phyloP scores from a whole-genome alignment of 2,113 vertebrate species.

The Sinocyclocheilus maitianheensis region DNA sequence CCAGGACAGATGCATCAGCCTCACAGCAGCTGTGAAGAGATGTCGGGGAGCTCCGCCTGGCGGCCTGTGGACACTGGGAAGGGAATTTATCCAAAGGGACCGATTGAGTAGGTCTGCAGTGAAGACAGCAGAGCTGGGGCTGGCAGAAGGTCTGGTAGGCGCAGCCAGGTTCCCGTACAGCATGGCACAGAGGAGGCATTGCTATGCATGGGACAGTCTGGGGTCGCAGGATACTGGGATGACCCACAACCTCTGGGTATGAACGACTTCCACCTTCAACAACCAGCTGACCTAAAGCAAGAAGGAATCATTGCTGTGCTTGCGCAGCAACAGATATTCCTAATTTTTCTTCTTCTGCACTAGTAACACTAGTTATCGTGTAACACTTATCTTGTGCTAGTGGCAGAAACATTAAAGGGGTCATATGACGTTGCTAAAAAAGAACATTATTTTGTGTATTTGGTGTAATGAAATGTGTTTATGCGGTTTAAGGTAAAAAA shows the following conservation, averaged over 20 bases:
- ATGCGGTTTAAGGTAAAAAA: too few species aligned
- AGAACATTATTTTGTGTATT: too few species aligned
- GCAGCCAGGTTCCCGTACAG: slow-evolving; percentile 74
- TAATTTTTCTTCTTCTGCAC: not conserved
- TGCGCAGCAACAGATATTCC: not conserved
- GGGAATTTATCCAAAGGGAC: slow-evolving; percentile 71
- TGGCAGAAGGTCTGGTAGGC: slow-evolving; percentile 79
- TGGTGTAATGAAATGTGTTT: too few species aligned
- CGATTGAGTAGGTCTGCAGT: slow-evolving; percentile 69
- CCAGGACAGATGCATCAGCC: slow-evolving; percentile 46
- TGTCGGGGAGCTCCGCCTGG: slow-evolving; percentile 59
- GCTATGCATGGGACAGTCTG: slow-evolving; percentile 79
- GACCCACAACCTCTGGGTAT: slow-evolving; percentile 76
- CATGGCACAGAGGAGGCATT: slow-evolving; percentile 76
- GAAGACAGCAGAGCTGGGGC: slow-evolving; percentile 82
- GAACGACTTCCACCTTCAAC: slow-evolving; percentile 81
- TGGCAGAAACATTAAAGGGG: not conserved
- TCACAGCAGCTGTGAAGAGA: slow-evolving; percentile 68
- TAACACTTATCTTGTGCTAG: not conserved
- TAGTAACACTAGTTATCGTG: not conserved
- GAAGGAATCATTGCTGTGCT: not conserved
- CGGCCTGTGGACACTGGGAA: slow-evolving; percentile 62
- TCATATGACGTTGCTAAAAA: too few species aligned
- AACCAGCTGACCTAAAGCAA: slow-evolving; percentile 81
- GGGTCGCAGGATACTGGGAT: slow-evolving; percentile 76